Evolutionary conservation across 1,140 invertebrate species (phyloP), one percentile per base, ranked within the genome.

Genomic region (Anastrepha ludens): DNA sequence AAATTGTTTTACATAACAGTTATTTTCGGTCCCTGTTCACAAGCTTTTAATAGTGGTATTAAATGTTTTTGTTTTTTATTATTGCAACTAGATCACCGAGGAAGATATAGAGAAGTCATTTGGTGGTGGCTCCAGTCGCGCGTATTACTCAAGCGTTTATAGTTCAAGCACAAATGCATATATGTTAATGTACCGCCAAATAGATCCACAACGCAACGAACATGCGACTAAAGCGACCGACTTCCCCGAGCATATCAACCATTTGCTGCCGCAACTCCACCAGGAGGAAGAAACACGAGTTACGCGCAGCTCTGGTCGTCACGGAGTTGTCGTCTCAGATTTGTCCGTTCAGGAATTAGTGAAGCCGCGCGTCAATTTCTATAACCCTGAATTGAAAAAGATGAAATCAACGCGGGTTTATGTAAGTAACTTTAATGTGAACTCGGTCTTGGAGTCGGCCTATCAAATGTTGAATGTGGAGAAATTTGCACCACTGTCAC

Each of bases 151-250:
- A 59, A 95, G 95, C 85, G 95, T 95, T 39, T 97, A 96, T 90
- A 96, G 94, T 90, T 97, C 96, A 88, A 98, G 97, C 91, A 98
- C 97, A 64, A 98, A 98, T 94, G 98, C 98, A 0, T 98, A 98
- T 90, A 98, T 98, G 97, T 94, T 98, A 39, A 98, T 98, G 96
- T 98, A 98, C 91, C 94, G 98, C 88, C 96, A 97, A 93, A 96
- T 97, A 81, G 96, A 98, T 93, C 94, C 95, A 87, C 93, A 95
- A 74, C 93, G 95, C 65, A 98, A 98, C 94, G 94, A 94, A 91
- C 93, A 95, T 85, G 95, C 96, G 29, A 96, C 97, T 91, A 94
- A 94, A 88, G 93, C 94, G 15, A 95, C 95, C 59, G 95, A 97
- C 70, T 97, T 98, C 93, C 97, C 97, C 9, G 93, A 94, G 47